phyloP scores from a whole-genome alignment of 2,797 vertebrate species.

The Halcyon badia region DNA sequence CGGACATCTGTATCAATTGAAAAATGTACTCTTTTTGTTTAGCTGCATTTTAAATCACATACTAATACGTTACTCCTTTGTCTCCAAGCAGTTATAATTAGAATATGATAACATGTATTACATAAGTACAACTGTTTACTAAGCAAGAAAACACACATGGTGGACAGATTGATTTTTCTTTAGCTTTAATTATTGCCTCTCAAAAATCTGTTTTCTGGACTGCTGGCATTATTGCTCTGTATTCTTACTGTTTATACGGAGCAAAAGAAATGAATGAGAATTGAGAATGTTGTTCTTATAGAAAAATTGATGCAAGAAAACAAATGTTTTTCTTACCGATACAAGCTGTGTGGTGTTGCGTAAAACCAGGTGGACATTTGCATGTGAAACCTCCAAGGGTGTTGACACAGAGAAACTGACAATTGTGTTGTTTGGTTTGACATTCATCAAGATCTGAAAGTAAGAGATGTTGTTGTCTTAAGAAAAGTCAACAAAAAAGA shows the following conservation, averaged over 20 bases:
- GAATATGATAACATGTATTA: neutral
- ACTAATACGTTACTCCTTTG: conserved; percentile 31
- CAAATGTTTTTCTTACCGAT: conserved; percentile 78
- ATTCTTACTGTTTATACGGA: neutral
- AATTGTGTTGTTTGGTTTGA: conserved; percentile 87
- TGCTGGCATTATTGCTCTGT: neutral
- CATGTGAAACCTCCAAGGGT: conserved; percentile 87
- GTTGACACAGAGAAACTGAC: conserved; percentile 89
- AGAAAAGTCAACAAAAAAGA: neutral
- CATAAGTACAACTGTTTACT: neutral
- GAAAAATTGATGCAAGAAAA: neutral
- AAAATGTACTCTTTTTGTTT: conserved; percentile 29
- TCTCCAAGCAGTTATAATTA: neutral
- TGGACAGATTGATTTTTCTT: neutral
- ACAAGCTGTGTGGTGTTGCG: conserved; percentile 87
- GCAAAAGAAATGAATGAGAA: neutral
- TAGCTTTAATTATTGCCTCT: neutral
- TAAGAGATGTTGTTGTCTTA: conserved; percentile 9
- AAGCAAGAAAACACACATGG: neutral
- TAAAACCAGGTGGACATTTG: conserved; percentile 89
- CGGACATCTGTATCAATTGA: neutral
- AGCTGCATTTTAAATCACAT: neutral
- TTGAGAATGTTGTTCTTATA: neutral
- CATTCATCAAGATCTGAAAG: conserved; percentile 88
- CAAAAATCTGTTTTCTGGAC: neutral